Conservation (phyloP, 2,113 vertebrate genomes). For the Hydrolagus affinis region DNA sequence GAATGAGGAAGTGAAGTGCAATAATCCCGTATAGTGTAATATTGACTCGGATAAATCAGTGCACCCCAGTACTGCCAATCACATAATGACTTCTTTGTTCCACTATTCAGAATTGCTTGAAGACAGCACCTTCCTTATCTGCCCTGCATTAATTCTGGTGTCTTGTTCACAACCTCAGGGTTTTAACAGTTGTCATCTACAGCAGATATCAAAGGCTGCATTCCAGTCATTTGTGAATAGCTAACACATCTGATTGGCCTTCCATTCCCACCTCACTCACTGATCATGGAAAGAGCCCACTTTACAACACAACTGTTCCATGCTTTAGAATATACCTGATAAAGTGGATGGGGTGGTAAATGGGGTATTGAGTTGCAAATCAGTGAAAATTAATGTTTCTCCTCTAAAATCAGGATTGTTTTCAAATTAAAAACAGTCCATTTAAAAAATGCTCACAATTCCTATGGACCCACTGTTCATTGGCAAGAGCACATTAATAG, state of each 20-base stretch:
- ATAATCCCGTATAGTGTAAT: too few species aligned
- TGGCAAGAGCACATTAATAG: background rate
- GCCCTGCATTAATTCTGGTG: background rate
- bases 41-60: too few species aligned
- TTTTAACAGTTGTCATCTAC: background rate
- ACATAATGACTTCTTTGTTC: background rate
- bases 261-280: background rate
- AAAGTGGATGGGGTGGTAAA: too few species aligned
- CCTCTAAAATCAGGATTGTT: too few species aligned
- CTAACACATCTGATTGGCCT: constrained; percentile 6
- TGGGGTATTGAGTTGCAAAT: background rate
- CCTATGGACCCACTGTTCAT: background rate
- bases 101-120: background rate
- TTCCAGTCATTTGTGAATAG: constrained; percentile 13
- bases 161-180: constrained; percentile 1
- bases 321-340: background rate
- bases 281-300: background rate
- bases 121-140: constrained; percentile 17
- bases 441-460: too few species aligned
- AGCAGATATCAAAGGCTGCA: constrained; percentile 10
- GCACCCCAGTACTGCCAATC: too few species aligned
- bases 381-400: background rate
- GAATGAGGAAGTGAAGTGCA: too few species aligned
- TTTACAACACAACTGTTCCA: background rate
- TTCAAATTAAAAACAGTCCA: too few species aligned